These are phyloP conservation scores for Smithornis capensis DNA, from an alignment of 2,113 vertebrate genomes.

Conservation along the genomic window DNA sequence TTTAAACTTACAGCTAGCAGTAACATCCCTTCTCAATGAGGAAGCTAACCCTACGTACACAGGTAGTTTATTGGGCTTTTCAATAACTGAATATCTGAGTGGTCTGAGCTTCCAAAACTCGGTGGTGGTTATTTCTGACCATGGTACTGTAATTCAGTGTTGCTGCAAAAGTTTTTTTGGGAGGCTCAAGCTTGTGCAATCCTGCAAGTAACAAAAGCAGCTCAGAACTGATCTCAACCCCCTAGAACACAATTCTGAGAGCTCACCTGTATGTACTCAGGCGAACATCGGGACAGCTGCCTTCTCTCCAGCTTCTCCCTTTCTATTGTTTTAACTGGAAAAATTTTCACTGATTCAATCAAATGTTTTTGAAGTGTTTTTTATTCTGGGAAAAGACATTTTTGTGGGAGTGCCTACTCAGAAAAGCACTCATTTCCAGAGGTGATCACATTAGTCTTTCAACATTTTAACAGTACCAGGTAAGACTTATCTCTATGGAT, in stretches of 20 bases:
- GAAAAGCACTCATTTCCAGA: background rate
- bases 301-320: background rate
- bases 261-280: background rate
- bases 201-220: background rate
- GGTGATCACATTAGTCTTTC: background rate
- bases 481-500: background rate
- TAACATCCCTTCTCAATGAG: background rate
- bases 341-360: background rate
- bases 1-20: background rate
- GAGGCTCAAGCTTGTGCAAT: background rate
- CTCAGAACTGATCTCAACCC: background rate
- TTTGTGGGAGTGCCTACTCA: background rate
- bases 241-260: background rate
- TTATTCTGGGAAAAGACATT: background rate
- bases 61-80: background rate
- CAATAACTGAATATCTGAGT: background rate
- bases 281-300: rapidly evolving
- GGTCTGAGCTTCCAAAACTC: background rate
- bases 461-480: background rate
- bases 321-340: background rate
- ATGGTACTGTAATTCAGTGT: background rate
- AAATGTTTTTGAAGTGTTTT: background rate
- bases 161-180: background rate
- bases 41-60: background rate
- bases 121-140: background rate